phyloP scores from a whole-genome alignment of 2,888 invertebrate genomes.

The Drosophila aldrichi region DNA sequence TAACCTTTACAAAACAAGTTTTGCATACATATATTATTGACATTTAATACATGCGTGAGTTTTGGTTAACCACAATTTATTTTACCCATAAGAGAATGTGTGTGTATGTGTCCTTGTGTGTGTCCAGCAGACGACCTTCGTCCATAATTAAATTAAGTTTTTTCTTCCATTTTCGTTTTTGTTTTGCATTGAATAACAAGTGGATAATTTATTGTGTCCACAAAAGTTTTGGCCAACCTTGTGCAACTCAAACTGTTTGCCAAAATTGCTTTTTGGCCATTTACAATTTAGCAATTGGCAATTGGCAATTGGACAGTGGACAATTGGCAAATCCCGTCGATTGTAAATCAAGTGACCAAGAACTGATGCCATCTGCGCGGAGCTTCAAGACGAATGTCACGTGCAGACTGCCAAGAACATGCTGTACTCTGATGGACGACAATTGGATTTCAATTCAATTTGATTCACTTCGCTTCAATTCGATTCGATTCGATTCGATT shows the following conservation, averaged over 20 bases:
- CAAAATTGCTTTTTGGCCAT: slow-evolving; percentile 19
- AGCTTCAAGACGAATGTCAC: slow-evolving; percentile 17
- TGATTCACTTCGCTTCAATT: slow-evolving; percentile 8
- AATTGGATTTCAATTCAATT: slow-evolving; percentile 12
- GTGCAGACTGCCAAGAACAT: slow-evolving; percentile 9
- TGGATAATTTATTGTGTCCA: slow-evolving; percentile 30
- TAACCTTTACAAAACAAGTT: slow-evolving; percentile 48
- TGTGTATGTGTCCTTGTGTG: slow-evolving; percentile 18
- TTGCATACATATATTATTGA: slow-evolving; percentile 45
- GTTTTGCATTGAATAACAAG: slow-evolving; percentile 20
- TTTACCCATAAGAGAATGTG: slow-evolving; percentile 8
- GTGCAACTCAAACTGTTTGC: slow-evolving; percentile 1
- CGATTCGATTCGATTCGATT: slow-evolving; percentile 3
- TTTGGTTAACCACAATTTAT: slow-evolving; percentile 34
- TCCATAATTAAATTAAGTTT: slow-evolving; percentile 25
- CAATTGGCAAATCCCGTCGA: slow-evolving; percentile 26
- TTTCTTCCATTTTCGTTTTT: background rate
- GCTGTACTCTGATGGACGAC: slow-evolving; percentile 12
- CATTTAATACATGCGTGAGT: slow-evolving; percentile 26
- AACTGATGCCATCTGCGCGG: slow-evolving; percentile 9
- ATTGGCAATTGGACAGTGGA: slow-evolving; percentile 2
- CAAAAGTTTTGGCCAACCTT: slow-evolving; percentile 14
- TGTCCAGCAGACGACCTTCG: slow-evolving; percentile 9
- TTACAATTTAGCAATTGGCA: slow-evolving; percentile 11
- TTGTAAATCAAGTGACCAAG: slow-evolving; percentile 37